Conservation (phyloP, 2,888 invertebrate genomes). For the Merodon equestris region DNA sequence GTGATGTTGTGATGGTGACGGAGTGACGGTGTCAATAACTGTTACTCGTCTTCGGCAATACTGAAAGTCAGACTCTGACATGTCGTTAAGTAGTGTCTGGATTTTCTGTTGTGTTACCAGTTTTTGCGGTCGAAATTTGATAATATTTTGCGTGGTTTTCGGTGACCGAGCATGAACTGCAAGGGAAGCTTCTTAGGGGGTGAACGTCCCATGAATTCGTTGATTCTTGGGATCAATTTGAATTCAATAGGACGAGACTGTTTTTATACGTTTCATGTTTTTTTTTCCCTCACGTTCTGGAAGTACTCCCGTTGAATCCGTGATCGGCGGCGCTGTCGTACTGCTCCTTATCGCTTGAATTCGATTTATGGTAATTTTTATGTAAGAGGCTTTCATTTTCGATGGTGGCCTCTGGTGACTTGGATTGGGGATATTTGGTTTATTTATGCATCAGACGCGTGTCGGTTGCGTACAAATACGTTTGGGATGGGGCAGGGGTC, state of each 20-base stretch:
- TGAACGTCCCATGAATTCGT: constrained; percentile 8
- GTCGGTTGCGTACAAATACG: too few species aligned
- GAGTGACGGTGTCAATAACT: too few species aligned
- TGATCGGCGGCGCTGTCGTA: constrained; percentile 15
- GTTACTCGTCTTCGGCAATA: too few species aligned
- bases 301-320: constrained; percentile 23
- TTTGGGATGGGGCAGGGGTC: too few species aligned
- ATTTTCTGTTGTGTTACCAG: constrained; percentile 4
- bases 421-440: too few species aligned
- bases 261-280: constrained; percentile 6
- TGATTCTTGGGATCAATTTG: constrained; percentile 20
- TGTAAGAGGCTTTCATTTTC: too few species aligned
- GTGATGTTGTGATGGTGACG: too few species aligned
- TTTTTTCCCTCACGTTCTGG: not conserved
- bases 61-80: too few species aligned
- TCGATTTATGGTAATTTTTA: constrained; percentile 19
- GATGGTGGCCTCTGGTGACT: too few species aligned
- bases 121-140: constrained; percentile 28
- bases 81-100: too few species aligned
- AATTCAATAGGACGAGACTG: constrained; percentile 16
- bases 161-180: constrained; percentile 2
- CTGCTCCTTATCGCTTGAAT: constrained; percentile 8
- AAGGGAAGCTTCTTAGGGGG: not conserved
- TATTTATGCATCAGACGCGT: too few species aligned
- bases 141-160: constrained; percentile 23